Evolutionary conservation across 2,888 invertebrate genomes (phyloP).

Genomic region (Hydropsyche betteni): DNA sequence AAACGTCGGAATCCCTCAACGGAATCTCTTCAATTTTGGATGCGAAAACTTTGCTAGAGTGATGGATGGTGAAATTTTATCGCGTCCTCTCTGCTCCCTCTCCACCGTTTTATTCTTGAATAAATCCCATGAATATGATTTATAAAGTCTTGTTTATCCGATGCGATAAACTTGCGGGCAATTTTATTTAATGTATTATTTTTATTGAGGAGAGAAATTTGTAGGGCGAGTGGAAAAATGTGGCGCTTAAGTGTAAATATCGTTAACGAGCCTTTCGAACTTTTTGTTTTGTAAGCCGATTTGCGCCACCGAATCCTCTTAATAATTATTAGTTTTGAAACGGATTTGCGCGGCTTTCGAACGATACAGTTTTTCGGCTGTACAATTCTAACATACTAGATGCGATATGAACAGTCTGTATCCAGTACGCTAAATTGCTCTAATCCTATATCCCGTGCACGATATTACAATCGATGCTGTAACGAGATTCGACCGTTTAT

Average conservation of each 20-base stretch:
- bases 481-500: slow-evolving; percentile 2
- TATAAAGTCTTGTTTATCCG: slow-evolving; percentile 26
- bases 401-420: background rate
- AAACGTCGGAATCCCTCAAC: slow-evolving; percentile 30
- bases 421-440: slow-evolving; percentile 1
- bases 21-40: slow-evolving; percentile 35
- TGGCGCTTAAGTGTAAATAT: background rate
- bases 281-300: slow-evolving; percentile 23
- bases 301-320: slow-evolving; percentile 18
- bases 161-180: slow-evolving; percentile 13
- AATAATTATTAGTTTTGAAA: slow-evolving; percentile 13
- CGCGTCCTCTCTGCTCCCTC: background rate
- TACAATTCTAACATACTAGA: slow-evolving; percentile 5
- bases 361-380: background rate
- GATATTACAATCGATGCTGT: slow-evolving; percentile 19
- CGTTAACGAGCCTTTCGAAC: slow-evolving; percentile 17
- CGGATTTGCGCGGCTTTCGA: background rate
- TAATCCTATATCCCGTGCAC: slow-evolving; percentile 5
- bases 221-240: background rate
- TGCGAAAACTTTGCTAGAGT: slow-evolving; percentile 27
- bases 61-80: slow-evolving; percentile 35
- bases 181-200: slow-evolving; percentile 21
- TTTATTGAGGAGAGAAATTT: background rate
- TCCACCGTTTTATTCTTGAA: background rate
- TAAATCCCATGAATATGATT: slow-evolving; percentile 26